phyloP scores from a whole-genome alignment of 2,797 vertebrate species.

The Poeciliopsis gracilis region DNA sequence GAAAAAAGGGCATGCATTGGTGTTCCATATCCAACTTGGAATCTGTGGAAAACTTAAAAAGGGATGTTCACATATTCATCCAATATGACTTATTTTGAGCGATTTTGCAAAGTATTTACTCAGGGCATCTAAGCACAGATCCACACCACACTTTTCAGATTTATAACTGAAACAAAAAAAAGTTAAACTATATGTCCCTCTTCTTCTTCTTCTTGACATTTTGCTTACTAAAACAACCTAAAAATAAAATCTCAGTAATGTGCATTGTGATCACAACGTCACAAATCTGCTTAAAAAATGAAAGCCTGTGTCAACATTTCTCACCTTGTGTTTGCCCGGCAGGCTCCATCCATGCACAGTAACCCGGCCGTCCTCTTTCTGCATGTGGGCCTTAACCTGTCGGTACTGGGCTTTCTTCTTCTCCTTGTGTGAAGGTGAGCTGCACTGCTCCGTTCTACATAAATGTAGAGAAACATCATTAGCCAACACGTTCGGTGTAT shows the following conservation, averaged over 20 bases:
- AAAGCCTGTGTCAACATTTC: background rate
- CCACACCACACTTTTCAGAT: background rate
- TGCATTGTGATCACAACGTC: background rate
- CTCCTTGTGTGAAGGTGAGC: constrained; percentile 87
- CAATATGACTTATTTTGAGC: background rate
- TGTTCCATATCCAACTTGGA: background rate
- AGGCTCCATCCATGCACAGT: constrained; percentile 98
- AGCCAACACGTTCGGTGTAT: background rate
- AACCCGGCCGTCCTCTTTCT: constrained; percentile 91
- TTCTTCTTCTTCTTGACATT: background rate
- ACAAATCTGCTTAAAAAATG: background rate
- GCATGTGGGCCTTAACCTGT: constrained; percentile 95
- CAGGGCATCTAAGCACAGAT: background rate
- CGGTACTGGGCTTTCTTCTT: constrained; percentile 96
- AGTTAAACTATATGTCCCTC: background rate
- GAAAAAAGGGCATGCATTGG: background rate
- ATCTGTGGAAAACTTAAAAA: background rate
- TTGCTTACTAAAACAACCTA: background rate
- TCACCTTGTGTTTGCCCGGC: constrained; percentile 83
- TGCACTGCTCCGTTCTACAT: constrained; percentile 74
- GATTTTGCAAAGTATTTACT: background rate
- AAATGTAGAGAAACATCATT: background rate
- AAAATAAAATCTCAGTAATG: background rate
- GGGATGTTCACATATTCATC: background rate
- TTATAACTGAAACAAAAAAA: background rate